phyloP scores from a whole-genome alignment of 2,888 invertebrate genomes.

The Dryobota labecula region DNA sequence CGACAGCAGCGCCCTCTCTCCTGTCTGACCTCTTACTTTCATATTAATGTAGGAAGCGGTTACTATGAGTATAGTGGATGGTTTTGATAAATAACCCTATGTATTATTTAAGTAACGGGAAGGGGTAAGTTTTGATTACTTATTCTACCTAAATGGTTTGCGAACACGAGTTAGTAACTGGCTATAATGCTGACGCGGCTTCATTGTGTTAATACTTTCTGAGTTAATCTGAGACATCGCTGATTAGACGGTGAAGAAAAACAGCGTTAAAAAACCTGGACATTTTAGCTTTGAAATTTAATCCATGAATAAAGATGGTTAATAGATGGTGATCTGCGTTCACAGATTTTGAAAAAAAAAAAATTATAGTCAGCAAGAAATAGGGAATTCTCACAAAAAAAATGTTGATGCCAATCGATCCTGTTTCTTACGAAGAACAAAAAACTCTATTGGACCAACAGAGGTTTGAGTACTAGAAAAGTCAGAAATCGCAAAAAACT shows the following conservation, averaged over 20 bases:
- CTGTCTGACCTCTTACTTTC: slow-evolving; percentile 44
- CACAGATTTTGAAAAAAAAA: too few relatives aligned
- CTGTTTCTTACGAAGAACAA: too few relatives aligned
- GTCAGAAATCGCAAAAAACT: too few relatives aligned
- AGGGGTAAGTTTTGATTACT: not conserved
- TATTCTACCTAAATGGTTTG: slow-evolving; percentile 15
- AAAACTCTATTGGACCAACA: too few relatives aligned
- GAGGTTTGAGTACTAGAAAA: too few relatives aligned
- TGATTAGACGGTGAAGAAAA: not conserved
- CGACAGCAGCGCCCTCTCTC: too few relatives aligned
- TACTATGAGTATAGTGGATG: not conserved
- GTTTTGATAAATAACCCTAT: not conserved
- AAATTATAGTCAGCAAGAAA: too few relatives aligned
- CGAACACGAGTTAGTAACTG: not conserved
- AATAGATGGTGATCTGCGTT: too few relatives aligned
- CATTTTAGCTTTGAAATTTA: not conserved
- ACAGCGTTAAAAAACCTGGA: too few relatives aligned
- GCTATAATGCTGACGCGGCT: not conserved
- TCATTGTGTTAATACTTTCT: not conserved
- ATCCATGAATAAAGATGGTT: not conserved
- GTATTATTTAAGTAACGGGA: not conserved
- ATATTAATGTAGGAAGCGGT: slow-evolving; percentile 9
- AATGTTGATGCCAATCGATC: too few relatives aligned
- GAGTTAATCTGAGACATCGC: not conserved
- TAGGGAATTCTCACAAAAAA: too few relatives aligned